Base-by-base conservation (phyloP, 2,113 vertebrate species). In the Erinaceus europaeus region DNA sequence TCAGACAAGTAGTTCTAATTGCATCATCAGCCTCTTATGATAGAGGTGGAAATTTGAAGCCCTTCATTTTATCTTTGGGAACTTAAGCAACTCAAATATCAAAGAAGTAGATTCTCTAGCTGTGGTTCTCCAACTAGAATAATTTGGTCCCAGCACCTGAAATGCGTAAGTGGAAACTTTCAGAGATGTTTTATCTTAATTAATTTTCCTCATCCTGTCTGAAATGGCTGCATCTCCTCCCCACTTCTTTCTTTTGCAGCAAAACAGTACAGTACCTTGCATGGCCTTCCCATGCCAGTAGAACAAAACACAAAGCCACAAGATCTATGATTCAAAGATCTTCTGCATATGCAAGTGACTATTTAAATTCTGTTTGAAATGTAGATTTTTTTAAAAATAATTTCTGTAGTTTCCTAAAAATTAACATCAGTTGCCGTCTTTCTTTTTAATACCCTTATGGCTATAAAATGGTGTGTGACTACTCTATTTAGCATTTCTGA, bases 241-340 rank as follows among this genome's bases (percentile, higher is more conserved):
- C 59, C 34, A 21, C 59, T 78, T 59, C 89, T 85, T 75, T 93
- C 57, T 71, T 27, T 84, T 86, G 77, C 38, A 89, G 69, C 46
- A 68, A 62, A 82, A 72, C 32, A 61, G 29, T 18, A 57, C 57
- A 40, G 86, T 93, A 93, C 73, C 69, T 91, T 67, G 32, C 17
- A 10, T 57, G 62, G 72, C 62, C 53, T 93, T 86, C 80, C 90
- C 73, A 84, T 75, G 76, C 64, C 80, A 76, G 29, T 72, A 88
- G 86, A 91, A 69, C 59, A 93, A 94, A 91, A 93, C 79, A 90
- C 76, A 88, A 81, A 94, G 89, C 87, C 91, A 77, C 76, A 92
- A 93, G 62, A 72, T 71, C 50, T 90, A 3, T 86, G 86, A 88
- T 88, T 91, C 91, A 94, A 38, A 88, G 62, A 74, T 79, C 72